A percentile compares a stretch with the other conserved stretches of the same genome.
These are phyloP conservation scores for Diorhabda elongata DNA, from an alignment of 1,140 invertebrate species.

Conservation along the genomic window DNA sequence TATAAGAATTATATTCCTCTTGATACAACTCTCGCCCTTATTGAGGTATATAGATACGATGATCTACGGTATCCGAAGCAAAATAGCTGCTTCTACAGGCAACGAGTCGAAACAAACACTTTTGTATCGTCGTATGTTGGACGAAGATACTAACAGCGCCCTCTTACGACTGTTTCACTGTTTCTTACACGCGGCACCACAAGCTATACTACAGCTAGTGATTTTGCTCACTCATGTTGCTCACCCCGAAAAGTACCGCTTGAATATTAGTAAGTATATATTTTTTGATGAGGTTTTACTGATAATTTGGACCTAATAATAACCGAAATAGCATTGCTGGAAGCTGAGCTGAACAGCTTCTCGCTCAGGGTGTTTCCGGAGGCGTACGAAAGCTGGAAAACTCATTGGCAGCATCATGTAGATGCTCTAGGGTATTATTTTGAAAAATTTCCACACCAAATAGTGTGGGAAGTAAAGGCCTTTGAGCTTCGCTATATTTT, in stretches of 20 bases:
- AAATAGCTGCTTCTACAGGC: constrained; percentile 42
- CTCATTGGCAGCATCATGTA: too few species aligned
- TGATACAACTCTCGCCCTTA: constrained; percentile 49
- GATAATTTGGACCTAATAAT: too few species aligned
- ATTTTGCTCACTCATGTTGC: constrained; percentile 36
- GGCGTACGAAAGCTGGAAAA: too few species aligned
- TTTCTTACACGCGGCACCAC: constrained; percentile 56
- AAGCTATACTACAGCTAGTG: constrained; percentile 45
- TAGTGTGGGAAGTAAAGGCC: too few species aligned
- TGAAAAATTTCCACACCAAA: too few species aligned
- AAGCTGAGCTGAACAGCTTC: too few species aligned
- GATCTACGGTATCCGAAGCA: constrained; percentile 51
- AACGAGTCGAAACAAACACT: constrained; percentile 41
- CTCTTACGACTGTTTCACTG: constrained; percentile 62
- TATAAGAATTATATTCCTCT: constrained; percentile 47
- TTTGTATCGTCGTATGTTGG: constrained; percentile 51
- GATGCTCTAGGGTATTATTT: too few species aligned
- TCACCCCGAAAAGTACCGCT: constrained; percentile 26
- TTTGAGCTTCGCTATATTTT: too few species aligned
- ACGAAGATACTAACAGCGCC: constrained; percentile 56
- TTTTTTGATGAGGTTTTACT: too few species aligned
- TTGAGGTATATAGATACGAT: constrained; percentile 48
- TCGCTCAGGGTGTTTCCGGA: too few species aligned
- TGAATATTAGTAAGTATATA: constrained; percentile 20
- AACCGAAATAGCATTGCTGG: too few species aligned